Percentiles rank a stretch among this genome's conserved stretches.
phyloP scores from a whole-genome alignment of 2,797 vertebrate genomes.

The Sebastes paucispinis region DNA sequence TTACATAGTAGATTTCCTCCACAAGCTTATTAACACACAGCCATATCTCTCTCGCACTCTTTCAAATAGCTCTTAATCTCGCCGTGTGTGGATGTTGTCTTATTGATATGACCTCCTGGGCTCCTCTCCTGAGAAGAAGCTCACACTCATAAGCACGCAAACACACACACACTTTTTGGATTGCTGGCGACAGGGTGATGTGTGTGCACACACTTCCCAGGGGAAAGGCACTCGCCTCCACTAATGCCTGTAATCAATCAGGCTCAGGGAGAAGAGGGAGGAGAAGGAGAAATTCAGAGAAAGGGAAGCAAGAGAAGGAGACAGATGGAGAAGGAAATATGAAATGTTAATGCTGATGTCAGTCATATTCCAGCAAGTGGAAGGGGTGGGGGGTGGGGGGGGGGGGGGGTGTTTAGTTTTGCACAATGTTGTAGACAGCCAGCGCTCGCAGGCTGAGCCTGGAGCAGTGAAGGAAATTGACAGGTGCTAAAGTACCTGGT shows the following conservation, averaged over 20 bases:
- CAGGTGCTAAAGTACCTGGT: constrained; percentile 26
- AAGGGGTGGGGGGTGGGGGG: not conserved
- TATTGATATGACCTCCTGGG: constrained; percentile 44
- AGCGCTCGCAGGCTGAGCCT: not conserved
- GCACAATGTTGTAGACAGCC: constrained; percentile 1
- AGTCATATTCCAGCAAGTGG: constrained; percentile 21
- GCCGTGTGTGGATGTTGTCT: constrained; percentile 20
- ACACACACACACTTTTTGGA: constrained; percentile 25
- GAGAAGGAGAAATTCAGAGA: constrained; percentile 5
- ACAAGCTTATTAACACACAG: constrained; percentile 8
- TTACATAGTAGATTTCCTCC: constrained; percentile 20
- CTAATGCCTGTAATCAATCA: constrained; percentile 75
- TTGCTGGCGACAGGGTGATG: constrained; percentile 54
- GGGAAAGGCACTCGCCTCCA: constrained; percentile 59
- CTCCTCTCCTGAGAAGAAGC: constrained; percentile 22
- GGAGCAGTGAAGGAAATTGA: constrained; percentile 37
- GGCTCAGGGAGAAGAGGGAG: constrained; percentile 36
- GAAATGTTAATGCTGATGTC: constrained; percentile 38
- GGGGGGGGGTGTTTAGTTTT: not conserved
- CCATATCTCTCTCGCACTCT: not conserved
- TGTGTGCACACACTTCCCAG: constrained; percentile 62
- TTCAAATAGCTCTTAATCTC: constrained; percentile 41
- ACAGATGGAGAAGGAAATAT: constrained; percentile 35
- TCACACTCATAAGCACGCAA: constrained; percentile 6
- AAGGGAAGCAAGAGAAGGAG: constrained; percentile 10